Evolutionary conservation across 2,113 vertebrate genomes (phyloP), one percentile per base, ranked within the genome.

Genomic region (Carassius carassius): DNA sequence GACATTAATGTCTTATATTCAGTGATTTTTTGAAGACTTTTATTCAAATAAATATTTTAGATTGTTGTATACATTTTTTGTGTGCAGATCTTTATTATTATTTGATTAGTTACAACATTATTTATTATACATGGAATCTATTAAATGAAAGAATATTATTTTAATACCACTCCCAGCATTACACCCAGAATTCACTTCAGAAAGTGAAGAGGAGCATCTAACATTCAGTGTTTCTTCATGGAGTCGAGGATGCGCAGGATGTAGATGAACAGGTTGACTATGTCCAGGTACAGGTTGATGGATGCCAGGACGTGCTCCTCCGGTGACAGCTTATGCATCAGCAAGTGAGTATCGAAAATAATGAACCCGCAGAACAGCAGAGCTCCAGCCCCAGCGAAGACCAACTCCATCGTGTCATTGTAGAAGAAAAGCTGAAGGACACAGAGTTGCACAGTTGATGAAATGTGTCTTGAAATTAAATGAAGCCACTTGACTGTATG

Each of bases 321-420:
- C 0, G 97, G 97, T 25, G 98, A 99, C 4, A 99, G 95, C 90
- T 94, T 96, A 88, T 98, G 96, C 97, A 99, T 98, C 91, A 99
- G 91, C 82, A 97, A 84, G 83, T 97, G 95, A 21, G 97, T 99
- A 88, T 99, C 97, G 32, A 96, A 98, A 93, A 99, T 96, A 90
- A 99, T 97, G 93, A 98, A 99, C 81, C 97, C 97, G n/a, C 97
- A 99, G 92, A 99, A 99, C 25, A 99, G 91, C 84, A 99, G 93
- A 0, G 98, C 96, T 51, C 98, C 97, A 0, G 90, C 90, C 25
- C 95, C 95, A 23, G 97, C 94, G 80, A 97, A 88, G 16, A 95
- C 86, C 90, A 99, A 79, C 78, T 99, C 97, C 41, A 93, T 1
- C 1, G 91, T 94, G 70, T 97, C 95, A n/a, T 90, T 97, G 29